Conservation (phyloP, 2,888 invertebrate genomes). For the Philaethria dido region DNA sequence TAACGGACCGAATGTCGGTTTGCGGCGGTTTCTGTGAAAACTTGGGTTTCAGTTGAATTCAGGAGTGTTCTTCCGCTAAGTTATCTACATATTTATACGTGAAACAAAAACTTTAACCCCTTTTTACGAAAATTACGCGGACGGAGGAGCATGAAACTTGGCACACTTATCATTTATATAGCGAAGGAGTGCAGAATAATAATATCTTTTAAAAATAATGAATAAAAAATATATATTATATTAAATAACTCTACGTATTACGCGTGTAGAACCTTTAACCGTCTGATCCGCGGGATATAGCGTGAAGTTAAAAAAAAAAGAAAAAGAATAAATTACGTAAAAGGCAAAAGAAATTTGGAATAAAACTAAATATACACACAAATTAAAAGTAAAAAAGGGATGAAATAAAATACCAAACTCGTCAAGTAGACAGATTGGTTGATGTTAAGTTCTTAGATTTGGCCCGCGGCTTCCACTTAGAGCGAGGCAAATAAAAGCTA, state of each 20-base stretch:
- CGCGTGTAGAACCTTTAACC: too few relatives aligned
- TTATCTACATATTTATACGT: background rate
- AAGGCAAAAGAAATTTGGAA: background rate
- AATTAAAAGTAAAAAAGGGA: background rate
- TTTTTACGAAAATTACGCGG: too few relatives aligned
- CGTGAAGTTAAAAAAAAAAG: too few relatives aligned
- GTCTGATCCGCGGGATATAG: too few relatives aligned
- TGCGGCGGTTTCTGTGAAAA: constrained; percentile 27
- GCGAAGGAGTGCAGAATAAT: too few relatives aligned
- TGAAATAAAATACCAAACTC: background rate
- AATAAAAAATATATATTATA: too few relatives aligned
- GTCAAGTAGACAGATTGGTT: constrained; percentile 25
- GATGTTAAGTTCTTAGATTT: constrained; percentile 19
- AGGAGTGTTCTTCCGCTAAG: constrained; percentile 11
- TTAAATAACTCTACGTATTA: too few relatives aligned
- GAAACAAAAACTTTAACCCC: too few relatives aligned
- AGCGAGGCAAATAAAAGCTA: constrained; percentile 27
- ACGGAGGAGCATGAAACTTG: too few relatives aligned
- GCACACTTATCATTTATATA: too few relatives aligned
- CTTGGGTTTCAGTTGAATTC: constrained; percentile 23
- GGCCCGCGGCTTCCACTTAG: constrained; percentile 37
- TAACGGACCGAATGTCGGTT: constrained; percentile 40
- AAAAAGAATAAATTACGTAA: background rate
- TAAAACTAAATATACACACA: background rate
- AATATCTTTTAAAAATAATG: too few relatives aligned